Percentiles rank a stretch among this genome's conserved stretches.
These are phyloP conservation scores for Hydroisotoma schaefferi DNA, from an alignment of 2,888 invertebrate species.

Conservation along the genomic window DNA sequence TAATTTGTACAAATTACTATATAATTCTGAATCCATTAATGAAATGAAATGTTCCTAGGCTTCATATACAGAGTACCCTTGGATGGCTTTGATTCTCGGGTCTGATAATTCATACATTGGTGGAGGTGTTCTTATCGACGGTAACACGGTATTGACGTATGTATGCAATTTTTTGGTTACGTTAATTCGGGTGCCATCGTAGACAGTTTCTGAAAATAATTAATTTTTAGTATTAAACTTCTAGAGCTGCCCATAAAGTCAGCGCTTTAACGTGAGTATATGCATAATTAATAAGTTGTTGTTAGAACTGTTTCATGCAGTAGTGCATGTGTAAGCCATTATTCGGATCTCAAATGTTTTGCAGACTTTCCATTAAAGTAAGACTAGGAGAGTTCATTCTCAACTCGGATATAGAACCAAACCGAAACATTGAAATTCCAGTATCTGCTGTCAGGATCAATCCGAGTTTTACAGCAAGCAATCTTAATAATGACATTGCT, in stretches of 20 bases:
- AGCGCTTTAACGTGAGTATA: not conserved
- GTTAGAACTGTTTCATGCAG: no score
- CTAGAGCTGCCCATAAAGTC: slow-evolving; percentile 69
- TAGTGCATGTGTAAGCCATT: no score
- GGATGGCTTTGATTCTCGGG: slow-evolving; percentile 63
- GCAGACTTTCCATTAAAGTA: slow-evolving; percentile 56
- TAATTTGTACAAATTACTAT: no score
- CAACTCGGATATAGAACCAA: slow-evolving; percentile 61
- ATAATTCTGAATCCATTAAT: no score
- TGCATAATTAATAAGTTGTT: no score
- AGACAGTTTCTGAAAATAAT: no score
- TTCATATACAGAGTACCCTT: slow-evolving; percentile 66
- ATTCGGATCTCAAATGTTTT: not conserved
- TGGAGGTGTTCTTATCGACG: slow-evolving; percentile 59
- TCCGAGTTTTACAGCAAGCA: slow-evolving; percentile 66
- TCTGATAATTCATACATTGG: slow-evolving; percentile 64
- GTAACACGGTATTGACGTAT: not conserved
- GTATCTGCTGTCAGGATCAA: slow-evolving; percentile 61
- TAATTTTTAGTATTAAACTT: no score
- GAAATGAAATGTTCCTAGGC: no score
- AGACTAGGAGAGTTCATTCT: slow-evolving; percentile 75
- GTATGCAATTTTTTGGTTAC: no score
- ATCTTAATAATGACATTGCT: slow-evolving; percentile 76
- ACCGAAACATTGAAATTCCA: slow-evolving; percentile 62
- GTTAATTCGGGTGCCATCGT: no score